phyloP scores from a whole-genome alignment of 2,888 invertebrate genomes.

The Brenthis hecate region DNA sequence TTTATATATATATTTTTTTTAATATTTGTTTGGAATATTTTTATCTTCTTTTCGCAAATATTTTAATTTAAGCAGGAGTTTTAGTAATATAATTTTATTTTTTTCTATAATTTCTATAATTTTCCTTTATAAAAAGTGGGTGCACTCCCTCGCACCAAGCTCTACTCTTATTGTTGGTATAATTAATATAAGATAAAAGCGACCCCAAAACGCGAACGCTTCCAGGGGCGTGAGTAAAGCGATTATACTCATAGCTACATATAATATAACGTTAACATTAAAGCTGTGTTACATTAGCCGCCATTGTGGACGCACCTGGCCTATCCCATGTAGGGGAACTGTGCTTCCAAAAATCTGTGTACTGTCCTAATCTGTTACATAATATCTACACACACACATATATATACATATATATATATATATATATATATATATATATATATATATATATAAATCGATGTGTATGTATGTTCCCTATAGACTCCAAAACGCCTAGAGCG shows the following conservation, averaged over 20 bases:
- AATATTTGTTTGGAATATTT: too few relatives aligned
- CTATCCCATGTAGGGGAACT: constrained; percentile 53
- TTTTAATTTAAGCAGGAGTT: too few relatives aligned
- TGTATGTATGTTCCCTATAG: too few relatives aligned
- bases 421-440: too few relatives aligned
- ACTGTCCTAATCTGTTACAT: not conserved
- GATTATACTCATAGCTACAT: constrained; percentile 17
- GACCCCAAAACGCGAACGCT: not conserved
- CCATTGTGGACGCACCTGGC: constrained; percentile 64
- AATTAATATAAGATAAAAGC: not conserved
- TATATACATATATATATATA: too few relatives aligned
- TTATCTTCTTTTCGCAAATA: too few relatives aligned
- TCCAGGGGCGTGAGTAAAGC: constrained; percentile 17
- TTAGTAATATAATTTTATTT: too few relatives aligned
- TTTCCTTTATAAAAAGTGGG: too few relatives aligned
- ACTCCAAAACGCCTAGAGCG: not conserved
- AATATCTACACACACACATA: not conserved
- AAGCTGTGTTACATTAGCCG: constrained; percentile 48
- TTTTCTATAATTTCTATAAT: too few relatives aligned
- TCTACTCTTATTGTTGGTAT: not conserved
- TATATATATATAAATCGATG: not conserved
- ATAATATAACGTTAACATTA: constrained; percentile 17
- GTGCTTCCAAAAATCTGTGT: constrained; percentile 8
- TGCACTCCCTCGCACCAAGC: too few relatives aligned
- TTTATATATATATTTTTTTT: too few relatives aligned